Evolutionary conservation across 2,797 vertebrate genomes (phyloP).

Genomic region (Microcaecilia unicolor): DNA sequence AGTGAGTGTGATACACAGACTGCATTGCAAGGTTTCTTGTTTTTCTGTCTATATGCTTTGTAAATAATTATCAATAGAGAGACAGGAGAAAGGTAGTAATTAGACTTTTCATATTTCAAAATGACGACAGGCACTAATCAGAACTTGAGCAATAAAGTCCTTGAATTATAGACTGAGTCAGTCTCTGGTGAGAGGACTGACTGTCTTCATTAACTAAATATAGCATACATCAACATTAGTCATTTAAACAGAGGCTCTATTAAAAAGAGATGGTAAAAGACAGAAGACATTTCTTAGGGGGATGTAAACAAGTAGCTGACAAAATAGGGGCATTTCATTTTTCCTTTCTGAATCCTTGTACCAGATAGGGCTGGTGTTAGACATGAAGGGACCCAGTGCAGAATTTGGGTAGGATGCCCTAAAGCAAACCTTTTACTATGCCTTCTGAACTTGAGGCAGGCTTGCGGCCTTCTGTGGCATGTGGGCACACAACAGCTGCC

Average conservation of each 20-base stretch:
- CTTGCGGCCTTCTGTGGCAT: too few species aligned
- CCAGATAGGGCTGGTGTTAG: too few species aligned
- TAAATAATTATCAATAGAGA: background rate
- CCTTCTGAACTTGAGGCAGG: too few species aligned
- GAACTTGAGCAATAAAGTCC: background rate
- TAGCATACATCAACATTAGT: background rate
- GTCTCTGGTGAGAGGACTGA: background rate
- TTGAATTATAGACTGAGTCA: background rate
- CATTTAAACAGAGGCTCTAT: background rate
- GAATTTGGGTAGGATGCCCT: too few species aligned
- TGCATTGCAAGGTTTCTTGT: too few species aligned
- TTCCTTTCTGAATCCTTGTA: conserved; percentile 1
- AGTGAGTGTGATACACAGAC: too few species aligned
- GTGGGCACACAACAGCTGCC: too few species aligned
- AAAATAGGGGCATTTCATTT: background rate
- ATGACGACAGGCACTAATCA: background rate
- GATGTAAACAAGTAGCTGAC: background rate
- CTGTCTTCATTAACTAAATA: background rate
- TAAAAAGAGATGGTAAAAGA: background rate
- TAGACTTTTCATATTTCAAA: background rate
- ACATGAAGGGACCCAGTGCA: too few species aligned
- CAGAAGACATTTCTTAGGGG: background rate
- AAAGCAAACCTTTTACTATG: too few species aligned
- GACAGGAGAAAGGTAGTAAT: background rate
- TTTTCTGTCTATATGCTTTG: background rate